Conservation (phyloP, 1,140 invertebrate species). For the Drosophila jambulina region DNA sequence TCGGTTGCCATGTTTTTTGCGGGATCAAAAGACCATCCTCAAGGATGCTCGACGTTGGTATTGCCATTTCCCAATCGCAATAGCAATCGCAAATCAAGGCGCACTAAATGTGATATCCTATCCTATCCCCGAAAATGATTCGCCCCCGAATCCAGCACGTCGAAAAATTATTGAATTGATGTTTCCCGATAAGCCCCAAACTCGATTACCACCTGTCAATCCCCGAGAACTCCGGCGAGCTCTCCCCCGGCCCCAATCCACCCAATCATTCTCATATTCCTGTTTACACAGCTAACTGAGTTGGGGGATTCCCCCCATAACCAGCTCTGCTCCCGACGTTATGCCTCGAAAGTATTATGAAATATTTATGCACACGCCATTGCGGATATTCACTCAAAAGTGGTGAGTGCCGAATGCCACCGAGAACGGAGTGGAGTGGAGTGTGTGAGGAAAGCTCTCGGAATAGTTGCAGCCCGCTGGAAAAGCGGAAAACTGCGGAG, state of each 20-base stretch:
- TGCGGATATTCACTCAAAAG: conserved; percentile 66
- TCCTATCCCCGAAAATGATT: conserved; percentile 8
- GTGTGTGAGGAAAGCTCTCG: conserved; percentile 46
- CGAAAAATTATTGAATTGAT: conserved; percentile 55
- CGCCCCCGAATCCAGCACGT: conserved; percentile 30
- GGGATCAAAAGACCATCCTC: conserved; percentile 45
- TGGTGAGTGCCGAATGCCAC: conserved; percentile 28
- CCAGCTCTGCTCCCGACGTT: conserved; percentile 1
- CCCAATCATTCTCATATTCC: conserved; percentile 28
- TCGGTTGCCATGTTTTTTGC: conserved; percentile 37
- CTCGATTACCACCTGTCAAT: conserved; percentile 55
- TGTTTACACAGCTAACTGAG: conserved; percentile 42
- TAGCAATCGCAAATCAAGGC: conserved; percentile 44
- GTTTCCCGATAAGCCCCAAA: conserved; percentile 50
- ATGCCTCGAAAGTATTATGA: conserved; percentile 60
- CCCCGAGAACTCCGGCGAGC: conserved; percentile 10
- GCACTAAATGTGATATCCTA: conserved; percentile 48
- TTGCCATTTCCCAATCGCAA: conserved; percentile 44
- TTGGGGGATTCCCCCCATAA: conserved; percentile 12
- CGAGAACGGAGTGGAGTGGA: conserved; percentile 18
- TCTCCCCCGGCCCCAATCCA: conserved; percentile 1
- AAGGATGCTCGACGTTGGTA: conserved; percentile 31
- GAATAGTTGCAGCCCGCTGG: conserved; percentile 27
- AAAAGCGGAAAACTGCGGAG: conserved; percentile 31
- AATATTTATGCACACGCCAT: conserved; percentile 80